phyloP scores from a whole-genome alignment of 92 coral and sea anemone species.

The Desmophyllum pertusum region DNA sequence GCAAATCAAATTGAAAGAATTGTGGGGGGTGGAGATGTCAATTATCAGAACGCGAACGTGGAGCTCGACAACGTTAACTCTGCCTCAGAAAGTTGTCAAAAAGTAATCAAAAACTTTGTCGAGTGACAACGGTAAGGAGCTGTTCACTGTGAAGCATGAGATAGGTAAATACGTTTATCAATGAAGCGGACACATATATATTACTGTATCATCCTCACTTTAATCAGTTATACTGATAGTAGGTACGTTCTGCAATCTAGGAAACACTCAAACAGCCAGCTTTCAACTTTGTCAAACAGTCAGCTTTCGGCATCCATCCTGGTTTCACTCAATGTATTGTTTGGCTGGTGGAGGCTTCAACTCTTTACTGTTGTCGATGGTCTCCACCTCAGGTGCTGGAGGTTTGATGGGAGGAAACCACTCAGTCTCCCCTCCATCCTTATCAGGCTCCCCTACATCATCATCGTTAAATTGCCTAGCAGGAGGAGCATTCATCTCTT shows the following conservation, averaged over 20 bases:
- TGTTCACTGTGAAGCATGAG: no score
- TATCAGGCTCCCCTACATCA: neutral
- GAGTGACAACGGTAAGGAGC: no score
- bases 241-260: no score
- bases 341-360: constrained; percentile 4
- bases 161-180: neutral
- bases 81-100: no score
- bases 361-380: constrained; percentile 2
- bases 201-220: neutral
- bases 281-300: no score
- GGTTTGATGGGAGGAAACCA: neutral
- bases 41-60: no score
- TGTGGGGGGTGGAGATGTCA: no score
- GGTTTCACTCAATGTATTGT: neutral
- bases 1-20: no score
- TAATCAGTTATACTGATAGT: neutral
- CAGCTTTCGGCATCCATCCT: neutral
- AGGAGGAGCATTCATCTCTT: constrained; percentile 24
- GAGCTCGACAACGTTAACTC: no score
- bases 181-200: neutral
- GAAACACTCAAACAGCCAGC: neutral
- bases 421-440: neutral
- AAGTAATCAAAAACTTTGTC: no score
- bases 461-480: neutral
- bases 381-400: constrained; percentile 2